These are phyloP conservation scores for Hippoglossus stenolepis DNA, from an alignment of 2,113 vertebrate species.

Conservation along the genomic window DNA sequence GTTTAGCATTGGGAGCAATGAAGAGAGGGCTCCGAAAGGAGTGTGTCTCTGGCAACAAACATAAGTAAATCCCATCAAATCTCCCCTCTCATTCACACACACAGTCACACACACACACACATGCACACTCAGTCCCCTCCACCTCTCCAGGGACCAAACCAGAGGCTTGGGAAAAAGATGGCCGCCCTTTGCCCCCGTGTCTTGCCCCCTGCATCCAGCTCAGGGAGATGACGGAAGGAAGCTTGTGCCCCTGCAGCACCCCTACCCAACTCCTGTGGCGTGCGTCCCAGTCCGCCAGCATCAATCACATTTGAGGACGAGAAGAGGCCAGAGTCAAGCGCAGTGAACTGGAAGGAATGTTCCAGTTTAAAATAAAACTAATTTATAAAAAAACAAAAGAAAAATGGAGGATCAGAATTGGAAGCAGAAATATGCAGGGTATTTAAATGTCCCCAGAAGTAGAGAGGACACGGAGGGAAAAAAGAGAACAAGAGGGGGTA, in stretches of 20 bases:
- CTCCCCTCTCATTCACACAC: slow-evolving; percentile 44
- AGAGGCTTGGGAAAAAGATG: slow-evolving; percentile 86
- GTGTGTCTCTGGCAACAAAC: slow-evolving; percentile 83
- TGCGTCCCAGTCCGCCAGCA: slow-evolving; percentile 70
- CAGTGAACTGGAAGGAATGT: slow-evolving; percentile 82
- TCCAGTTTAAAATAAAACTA: slow-evolving; percentile 81
- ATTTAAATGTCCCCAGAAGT: slow-evolving; percentile 54
- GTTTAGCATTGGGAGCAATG: slow-evolving; percentile 71
- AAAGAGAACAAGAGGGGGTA: slow-evolving; percentile 19
- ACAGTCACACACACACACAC: slow-evolving; percentile 39
- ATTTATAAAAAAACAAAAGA: slow-evolving; percentile 8
- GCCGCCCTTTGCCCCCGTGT: slow-evolving; percentile 71
- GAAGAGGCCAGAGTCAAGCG: slow-evolving; percentile 75
- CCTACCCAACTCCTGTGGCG: slow-evolving; percentile 65
- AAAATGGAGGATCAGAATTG: slow-evolving; percentile 18
- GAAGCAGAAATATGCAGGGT: slow-evolving; percentile 61
- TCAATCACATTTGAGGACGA: slow-evolving; percentile 78
- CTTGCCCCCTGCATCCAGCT: slow-evolving; percentile 75
- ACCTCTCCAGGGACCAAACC: slow-evolving; percentile 72
- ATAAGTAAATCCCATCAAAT: slow-evolving; percentile 84
- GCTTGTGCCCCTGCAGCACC: slow-evolving; percentile 68
- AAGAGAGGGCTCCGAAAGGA: slow-evolving; percentile 71
- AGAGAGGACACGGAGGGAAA: slow-evolving; percentile 16
- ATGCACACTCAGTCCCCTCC: slow-evolving; percentile 48
- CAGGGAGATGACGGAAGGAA: slow-evolving; percentile 81